Base-by-base conservation (phyloP, 2,888 invertebrate species). In the Hemithea aestivaria region DNA sequence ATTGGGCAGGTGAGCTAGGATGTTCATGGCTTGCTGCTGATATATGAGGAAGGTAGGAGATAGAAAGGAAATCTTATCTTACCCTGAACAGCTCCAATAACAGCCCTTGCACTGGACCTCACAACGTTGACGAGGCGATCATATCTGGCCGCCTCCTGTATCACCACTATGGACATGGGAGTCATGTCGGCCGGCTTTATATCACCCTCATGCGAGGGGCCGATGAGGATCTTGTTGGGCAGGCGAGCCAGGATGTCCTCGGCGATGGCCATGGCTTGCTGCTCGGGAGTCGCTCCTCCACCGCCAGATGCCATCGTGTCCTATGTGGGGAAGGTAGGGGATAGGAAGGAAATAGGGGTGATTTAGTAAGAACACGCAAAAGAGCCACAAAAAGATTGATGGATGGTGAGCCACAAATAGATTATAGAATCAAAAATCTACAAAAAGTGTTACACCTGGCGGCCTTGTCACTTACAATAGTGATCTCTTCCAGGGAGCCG, bases 141-240 rank as follows among this genome's bases (percentile, higher is more conserved):
- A 59, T 94, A 95, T 31, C 95, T 76, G 5, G 91, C 93, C 83
- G 95, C 94, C 75, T 96, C 96, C 73, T 96, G 95, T 2, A 96
- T 93, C 34, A 97, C 87, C 0, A 97, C 97, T 1, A 97, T 97
- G 62, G 97, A 97, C 96, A 97, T 96, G 57, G 96, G 96, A 6
- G 88, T 97, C 95, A 73, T 91, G 78, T 80, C 97, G 90, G 53
- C 88, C 69, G 39, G 95, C 92, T 37, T 97, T 92, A 88, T 93
- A 92, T 78, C 92, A 88, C 70, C 89, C 74, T 66, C 92, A 81
- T 35, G 94, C 83, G 51, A 85, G 64, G 66, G 93, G 81, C 56
- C 95, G 66, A 83, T 91, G 88, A 83, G 90, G 92, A 77, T 79
- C 48, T 92, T 89, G 12, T 73, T 68, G 0, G 97, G 97, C 12